Evolutionary conservation across 2,888 invertebrate genomes (phyloP).

Genomic region (Eurois occulta): DNA sequence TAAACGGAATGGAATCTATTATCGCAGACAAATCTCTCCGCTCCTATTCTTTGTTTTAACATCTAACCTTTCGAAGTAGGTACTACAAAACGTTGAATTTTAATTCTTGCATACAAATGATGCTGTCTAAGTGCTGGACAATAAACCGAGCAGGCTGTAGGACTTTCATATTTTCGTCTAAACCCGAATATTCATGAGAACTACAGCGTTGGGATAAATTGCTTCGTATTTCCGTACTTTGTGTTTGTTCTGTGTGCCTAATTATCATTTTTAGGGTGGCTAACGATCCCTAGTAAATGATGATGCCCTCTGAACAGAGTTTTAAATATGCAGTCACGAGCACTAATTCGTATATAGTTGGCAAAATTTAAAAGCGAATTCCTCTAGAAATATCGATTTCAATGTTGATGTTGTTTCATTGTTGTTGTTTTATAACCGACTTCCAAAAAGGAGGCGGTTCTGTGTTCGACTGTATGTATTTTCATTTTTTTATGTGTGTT

Average conservation of each 20-base stretch:
- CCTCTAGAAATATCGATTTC: not conserved
- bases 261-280: constrained; percentile 18
- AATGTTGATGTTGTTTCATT: too few species aligned
- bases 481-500: too few species aligned
- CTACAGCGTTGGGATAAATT: constrained; percentile 22
- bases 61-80: constrained; percentile 30
- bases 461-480: too few species aligned
- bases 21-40: constrained; percentile 16
- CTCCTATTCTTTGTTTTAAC: constrained; percentile 43
- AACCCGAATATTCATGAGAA: constrained; percentile 54
- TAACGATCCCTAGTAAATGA: constrained; percentile 32
- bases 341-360: not conserved
- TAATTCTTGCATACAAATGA: constrained; percentile 58
- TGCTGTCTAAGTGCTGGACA: constrained; percentile 45
- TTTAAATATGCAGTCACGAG: not conserved
- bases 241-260: constrained; percentile 16
- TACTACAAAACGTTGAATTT: constrained; percentile 52
- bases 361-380: not conserved
- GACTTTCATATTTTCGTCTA: constrained; percentile 42
- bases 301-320: not conserved
- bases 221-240: constrained; percentile 17
- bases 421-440: too few species aligned
- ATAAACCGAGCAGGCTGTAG: constrained; percentile 28
- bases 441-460: too few species aligned
- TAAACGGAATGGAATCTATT: constrained; percentile 25